Conservation (phyloP, 2,113 vertebrate species). For the Irena cyanogastra region DNA sequence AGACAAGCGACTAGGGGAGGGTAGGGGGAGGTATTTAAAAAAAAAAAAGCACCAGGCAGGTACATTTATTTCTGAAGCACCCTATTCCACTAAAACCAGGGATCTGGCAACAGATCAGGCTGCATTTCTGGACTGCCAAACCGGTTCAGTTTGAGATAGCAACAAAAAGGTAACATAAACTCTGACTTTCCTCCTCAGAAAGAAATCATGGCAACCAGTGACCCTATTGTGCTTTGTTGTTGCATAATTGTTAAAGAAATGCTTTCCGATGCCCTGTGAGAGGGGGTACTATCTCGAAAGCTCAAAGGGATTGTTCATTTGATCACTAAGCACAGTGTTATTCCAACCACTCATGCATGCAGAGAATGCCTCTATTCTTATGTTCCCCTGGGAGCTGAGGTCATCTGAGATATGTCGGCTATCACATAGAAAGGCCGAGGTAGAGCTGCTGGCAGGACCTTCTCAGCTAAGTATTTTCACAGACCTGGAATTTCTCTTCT, state of each 20-base stretch:
- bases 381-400: conserved; percentile 43
- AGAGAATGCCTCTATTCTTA: conserved; percentile 65
- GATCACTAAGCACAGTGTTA: conserved; percentile 63
- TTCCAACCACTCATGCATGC: conserved; percentile 44
- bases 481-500: background rate
- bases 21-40: accelerated
- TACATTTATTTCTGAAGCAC: background rate
- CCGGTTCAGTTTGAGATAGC: background rate
- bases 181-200: background rate
- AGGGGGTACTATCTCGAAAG: conserved; percentile 66
- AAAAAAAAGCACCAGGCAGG: background rate
- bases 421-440: background rate
- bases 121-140: background rate
- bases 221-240: conserved; percentile 63
- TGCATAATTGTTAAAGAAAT: conserved; percentile 67
- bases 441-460: background rate
- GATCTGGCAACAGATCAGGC: background rate
- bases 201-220: background rate
- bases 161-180: conserved; percentile 48
- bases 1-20: background rate
- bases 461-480: background rate
- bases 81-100: background rate
- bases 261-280: conserved; percentile 58
- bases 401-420: conserved; percentile 43
- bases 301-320: conserved; percentile 69